Evolutionary conservation across 2,113 vertebrate species (phyloP), one percentile per base, ranked within the genome.

Genomic region (Falcunculus frontatus): DNA sequence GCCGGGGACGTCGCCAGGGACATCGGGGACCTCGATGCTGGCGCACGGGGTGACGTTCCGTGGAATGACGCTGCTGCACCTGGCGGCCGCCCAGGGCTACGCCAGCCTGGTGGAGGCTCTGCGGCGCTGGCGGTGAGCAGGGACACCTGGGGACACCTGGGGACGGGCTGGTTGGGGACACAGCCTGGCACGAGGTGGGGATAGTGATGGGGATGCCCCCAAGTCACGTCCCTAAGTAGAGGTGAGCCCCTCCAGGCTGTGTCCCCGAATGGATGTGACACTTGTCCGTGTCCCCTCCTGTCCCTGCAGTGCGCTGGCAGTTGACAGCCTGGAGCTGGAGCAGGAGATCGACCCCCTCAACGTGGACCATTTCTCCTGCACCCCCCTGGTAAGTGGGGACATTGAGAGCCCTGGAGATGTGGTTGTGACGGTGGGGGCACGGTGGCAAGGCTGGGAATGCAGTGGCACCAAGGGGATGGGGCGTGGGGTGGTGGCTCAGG

Each of bases 341-440:
- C 98, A 99, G 93, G 99, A 99, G 95, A 99, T 99, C 3, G 99
- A 99, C 93, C 99, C 99, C 25, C 98, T 99, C 37, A 99, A 99
- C 4, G 98, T 99, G 29, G 99, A 99, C 97, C 99, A 99, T 89
- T 99, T 99, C 97, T 99, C 99, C 96, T 99, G 99, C 94, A 99
- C 99, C 2, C 99, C 99, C 1, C 96, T 99, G 98, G 99, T 99
- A 3, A 63, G 35, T 26, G 49, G 20, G 47, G 41, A 49, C 35
- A 18, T 0, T 98, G 41, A 20, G 21, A 13, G 7, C 30, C 6
- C 30, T 20, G 35, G 0, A 9, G 41, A 17, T 2, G 1, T 5
- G 33, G 33, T 9, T 60, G 42, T 30, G 29, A 7, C 84, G 33
- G 7, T 3, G 16, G n/a, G 42, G 41, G 30, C 33, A 9, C 2